Base-by-base conservation (phyloP, 1,140 invertebrate species). In the Cylas formicarius region DNA sequence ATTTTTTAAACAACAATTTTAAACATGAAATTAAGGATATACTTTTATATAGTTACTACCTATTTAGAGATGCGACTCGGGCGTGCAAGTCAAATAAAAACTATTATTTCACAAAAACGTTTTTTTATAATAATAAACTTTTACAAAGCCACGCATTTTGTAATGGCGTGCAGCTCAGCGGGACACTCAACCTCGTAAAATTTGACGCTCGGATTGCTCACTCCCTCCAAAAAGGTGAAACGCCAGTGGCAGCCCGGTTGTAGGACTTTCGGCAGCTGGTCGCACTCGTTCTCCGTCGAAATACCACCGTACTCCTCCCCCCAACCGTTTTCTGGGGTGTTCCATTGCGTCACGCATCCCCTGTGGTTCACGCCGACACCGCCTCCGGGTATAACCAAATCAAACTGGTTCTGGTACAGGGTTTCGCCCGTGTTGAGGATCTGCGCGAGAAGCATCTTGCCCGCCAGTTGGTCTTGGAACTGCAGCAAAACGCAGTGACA, bases 361-460 rank as follows among this genome's bases (percentile, higher is more conserved):
- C 28, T 19, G 10, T 34, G 33, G 36, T 38, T 44, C 14, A 50
- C 35, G 6, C 48, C 48, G 13, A 50, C 48, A 4, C 48, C 48
- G 27, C 48, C 48, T 16, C 48, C 48, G 9, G 48, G 48, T 3
- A 50, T 44, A 38, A 40, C 41, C 8, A 50, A 16, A 29, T 50
- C 48, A 28, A 50, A 50, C 9, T 50, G 48, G 28, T 50, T 50
- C 2, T 10, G n/a, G 2, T 14, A 19, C 19, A 44, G 36, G 5
- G 34, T 11, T 14, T 28, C 39, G 8, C 48, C 48, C 21, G 41
- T 38, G 13, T 50, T 50, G 19, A 38, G 40, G 11, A 50, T 33
- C 16, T 44, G 42, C 3, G 35, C 48, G 3, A 50, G 10, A 3
- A 50, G 17, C n/a, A 39, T 27, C 17, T 50, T 50, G 9, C 48